Base-by-base conservation (phyloP, 2,113 vertebrate species). In the Dicerorhinus sumatrensis region DNA sequence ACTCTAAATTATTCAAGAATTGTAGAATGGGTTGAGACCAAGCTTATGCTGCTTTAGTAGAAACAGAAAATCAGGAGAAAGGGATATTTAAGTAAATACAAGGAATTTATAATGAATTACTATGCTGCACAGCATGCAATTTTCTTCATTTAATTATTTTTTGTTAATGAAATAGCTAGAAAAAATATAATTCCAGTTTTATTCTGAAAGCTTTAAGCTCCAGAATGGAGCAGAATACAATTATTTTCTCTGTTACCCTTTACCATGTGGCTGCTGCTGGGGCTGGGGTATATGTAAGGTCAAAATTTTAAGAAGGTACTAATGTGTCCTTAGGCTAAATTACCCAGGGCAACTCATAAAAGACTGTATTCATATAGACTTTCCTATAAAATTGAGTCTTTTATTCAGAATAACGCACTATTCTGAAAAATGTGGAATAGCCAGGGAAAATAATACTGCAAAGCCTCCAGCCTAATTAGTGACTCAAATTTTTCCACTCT, bases 1-100 rank as follows among this genome's bases (percentile, higher is more conserved):
- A 96, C 96, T 83, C 89, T 97, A 81, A 98, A 97, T 98, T 97
- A 96, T 98, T 97, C 77, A 98, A 75, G 79, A 92, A 94, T 25
- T 92, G 69, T 70, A 93, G 62, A 85, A 29, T 39, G 58, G 51
- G 65, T 60, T 94, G 85, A 93, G 77, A 86, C 4, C 31, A 89
- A 88, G 48, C 33, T 31, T 51, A 62, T 2, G 2, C 2, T 70
- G 27, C 39, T 88, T 84, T 25, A 95, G 56, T 33, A 36, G 72
- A 69, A 54, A 93, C 89, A 82, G 18, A 58, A 97, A 82, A 62
- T n/a, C 48, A 39, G 12, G 39, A 14, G 14, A 81, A 97, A 96
- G 46, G 13, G 42, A 67, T 91, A 69, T 75, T 75, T 76, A 91
- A 89, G 84, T 75, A 83, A 92, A 89, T 16, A 73, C 18, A 29